Base-by-base conservation (phyloP, 35 echinoderm and acorn worm species). In the Anneissia japonica region DNA sequence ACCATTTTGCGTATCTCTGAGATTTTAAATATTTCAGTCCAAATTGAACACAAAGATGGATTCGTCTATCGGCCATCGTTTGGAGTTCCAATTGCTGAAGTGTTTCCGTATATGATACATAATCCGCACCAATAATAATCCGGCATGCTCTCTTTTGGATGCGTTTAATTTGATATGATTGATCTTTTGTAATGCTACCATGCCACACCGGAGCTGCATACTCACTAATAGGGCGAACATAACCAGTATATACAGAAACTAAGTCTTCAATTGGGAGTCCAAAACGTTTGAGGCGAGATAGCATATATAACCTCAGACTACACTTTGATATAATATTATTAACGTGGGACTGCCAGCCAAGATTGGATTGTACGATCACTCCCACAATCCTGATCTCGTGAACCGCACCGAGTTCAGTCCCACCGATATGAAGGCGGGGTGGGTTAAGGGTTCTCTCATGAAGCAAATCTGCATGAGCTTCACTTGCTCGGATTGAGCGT, bases 381-480 rank as follows among this genome's bases (percentile, higher is more conserved):
- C 73, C 84, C 21, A 86, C 35, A 76, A 86, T 72, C 84, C 76
- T 86, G 31, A 73, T 86, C n/a, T 86, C 84, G 26, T 5, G 38
- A 1, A 86, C 73, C 36, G 16, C 32, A 1, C 33, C 32, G 31
- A 64, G 51, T 23, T 64, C 51, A 9, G 26, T 23, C 51, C 51
- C 51, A 26, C 10, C 51, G 19, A 72, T 74, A 29, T 17, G 31
- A 56, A 46, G 81, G 82, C n/a, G n/a, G n/a, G n/a, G n/a, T 19
- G 2, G 31, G 46, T 28, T 45, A 11, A 46, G 39, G 21, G 51
- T 1, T 64, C n/a, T n/a, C n/a, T 81, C 36, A 77, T 87, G 32
- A 87, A 87, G 39, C 74, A 77, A 14, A 79, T 31, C 37, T 74
- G 73, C 85, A 87, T 87, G 40, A 75, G 35, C 28, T 79, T 77